phyloP scores from a whole-genome alignment of 2,888 invertebrate genomes.

The Drosophila imparisetae region DNA sequence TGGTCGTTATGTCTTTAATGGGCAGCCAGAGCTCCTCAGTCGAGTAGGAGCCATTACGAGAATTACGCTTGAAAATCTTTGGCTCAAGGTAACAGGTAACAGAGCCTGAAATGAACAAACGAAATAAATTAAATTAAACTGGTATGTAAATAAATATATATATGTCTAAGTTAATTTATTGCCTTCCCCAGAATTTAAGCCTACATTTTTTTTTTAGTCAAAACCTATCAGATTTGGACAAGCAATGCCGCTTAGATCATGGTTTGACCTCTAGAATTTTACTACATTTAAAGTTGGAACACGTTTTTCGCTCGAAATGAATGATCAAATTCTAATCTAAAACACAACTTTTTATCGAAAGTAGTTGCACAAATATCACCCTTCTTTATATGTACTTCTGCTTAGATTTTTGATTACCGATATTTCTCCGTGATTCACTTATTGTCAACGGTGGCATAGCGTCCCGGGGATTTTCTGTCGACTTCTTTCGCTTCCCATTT shows the following conservation, averaged over 20 bases:
- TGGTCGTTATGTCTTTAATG: constrained; percentile 84
- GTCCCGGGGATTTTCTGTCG: constrained; percentile 63
- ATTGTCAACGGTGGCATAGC: constrained; percentile 81
- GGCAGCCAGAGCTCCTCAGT: constrained; percentile 84
- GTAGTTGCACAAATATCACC: not conserved
- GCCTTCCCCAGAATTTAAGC: not conserved
- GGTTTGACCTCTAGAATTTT: not conserved
- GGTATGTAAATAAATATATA: not conserved
- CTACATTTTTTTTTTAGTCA: not conserved
- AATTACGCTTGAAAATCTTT: constrained; percentile 83
- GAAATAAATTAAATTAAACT: not conserved
- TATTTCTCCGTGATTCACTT: constrained; percentile 83
- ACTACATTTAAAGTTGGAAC: not conserved
- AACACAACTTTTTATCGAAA: not conserved
- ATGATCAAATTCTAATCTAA: not conserved
- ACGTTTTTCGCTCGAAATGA: not conserved
- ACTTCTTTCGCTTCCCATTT: constrained; percentile 58
- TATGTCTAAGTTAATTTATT: not conserved
- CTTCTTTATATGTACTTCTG: fast-evolving
- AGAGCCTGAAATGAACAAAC: constrained; percentile 72
- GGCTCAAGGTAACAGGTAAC: constrained; percentile 85
- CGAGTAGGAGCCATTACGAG: constrained; percentile 76
- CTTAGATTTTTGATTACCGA: constrained; percentile 65
- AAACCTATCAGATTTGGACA: not conserved
- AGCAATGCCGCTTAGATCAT: not conserved